A percentile compares a stretch with the other conserved stretches of the same genome.
phyloP scores from a whole-genome alignment of 2,113 vertebrate genomes.

The Himantopus leucocephalus region DNA sequence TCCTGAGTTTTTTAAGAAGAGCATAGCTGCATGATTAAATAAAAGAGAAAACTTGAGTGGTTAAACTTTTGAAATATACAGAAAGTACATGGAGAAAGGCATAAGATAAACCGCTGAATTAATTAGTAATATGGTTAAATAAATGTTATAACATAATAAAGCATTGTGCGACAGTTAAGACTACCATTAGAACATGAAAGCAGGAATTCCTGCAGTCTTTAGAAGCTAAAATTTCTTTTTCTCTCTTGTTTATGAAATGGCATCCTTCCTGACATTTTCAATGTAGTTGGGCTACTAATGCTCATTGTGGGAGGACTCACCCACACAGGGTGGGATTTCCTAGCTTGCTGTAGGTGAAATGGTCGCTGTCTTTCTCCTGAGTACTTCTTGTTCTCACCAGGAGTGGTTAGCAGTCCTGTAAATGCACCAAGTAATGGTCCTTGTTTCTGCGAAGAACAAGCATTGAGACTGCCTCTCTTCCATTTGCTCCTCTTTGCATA shows the following conservation, averaged over 20 bases:
- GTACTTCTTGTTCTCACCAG: not conserved
- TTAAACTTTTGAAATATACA: not conserved
- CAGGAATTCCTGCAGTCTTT: not conserved
- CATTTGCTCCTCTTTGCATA: not conserved
- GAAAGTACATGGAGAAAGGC: not conserved
- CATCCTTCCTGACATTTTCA: not conserved
- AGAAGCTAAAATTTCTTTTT: not conserved
- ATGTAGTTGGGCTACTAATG: not conserved
- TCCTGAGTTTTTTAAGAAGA: not conserved
- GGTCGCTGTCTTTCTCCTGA: not conserved
- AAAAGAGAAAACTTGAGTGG: not conserved
- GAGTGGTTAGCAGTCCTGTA: not conserved
- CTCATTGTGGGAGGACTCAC: fast-evolving
- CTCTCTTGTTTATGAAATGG: fast-evolving
- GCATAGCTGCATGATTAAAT: not conserved
- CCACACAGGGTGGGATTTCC: fast-evolving
- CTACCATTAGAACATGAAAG: not conserved
- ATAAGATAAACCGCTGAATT: not conserved
- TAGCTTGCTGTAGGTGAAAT: not conserved
- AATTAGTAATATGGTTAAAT: not conserved
- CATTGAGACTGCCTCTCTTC: not conserved
- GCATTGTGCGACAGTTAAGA: not conserved
- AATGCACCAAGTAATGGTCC: not conserved
- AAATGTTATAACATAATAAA: not conserved
- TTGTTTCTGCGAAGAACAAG: not conserved